Evolutionary conservation across 2,888 invertebrate species (phyloP).

Genomic region (Acanthoscelides obtectus): DNA sequence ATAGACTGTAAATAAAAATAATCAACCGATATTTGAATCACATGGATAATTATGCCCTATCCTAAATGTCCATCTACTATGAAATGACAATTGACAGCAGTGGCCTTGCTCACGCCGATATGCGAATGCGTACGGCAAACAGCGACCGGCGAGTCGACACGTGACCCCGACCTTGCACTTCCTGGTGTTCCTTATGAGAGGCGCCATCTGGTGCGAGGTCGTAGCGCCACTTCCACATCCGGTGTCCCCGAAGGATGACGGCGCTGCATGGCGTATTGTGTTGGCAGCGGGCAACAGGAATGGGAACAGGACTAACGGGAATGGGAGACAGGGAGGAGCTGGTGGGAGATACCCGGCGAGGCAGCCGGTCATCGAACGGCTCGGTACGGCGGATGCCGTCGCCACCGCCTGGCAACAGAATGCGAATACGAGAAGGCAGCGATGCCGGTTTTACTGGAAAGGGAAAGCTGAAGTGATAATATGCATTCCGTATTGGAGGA

Average conservation of each 20-base stretch:
- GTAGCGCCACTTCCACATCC: neutral
- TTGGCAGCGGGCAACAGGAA: neutral
- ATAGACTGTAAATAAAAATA: too few relatives aligned
- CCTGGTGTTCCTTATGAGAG: neutral
- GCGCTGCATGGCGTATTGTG: too few relatives aligned
- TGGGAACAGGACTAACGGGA: neutral
- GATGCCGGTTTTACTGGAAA: neutral
- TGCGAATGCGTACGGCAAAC: neutral
- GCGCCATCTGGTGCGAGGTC: neutral
- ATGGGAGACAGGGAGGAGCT: neutral
- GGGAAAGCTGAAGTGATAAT: too few relatives aligned
- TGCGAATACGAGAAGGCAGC: neutral
- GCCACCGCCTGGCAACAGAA: neutral
- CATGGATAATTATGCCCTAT: too few relatives aligned
- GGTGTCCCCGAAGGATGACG: neutral
- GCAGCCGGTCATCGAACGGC: neutral
- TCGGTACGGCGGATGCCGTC: neutral
- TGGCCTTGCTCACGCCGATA: neutral
- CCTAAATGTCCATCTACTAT: too few relatives aligned
- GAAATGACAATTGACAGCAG: neutral
- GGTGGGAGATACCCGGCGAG: neutral
- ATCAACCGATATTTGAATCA: too few relatives aligned
- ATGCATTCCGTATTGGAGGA: too few relatives aligned
- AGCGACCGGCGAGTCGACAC: neutral
- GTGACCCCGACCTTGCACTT: neutral